Conservation (phyloP, 2,888 invertebrate genomes). For the Drosophila atroscutellata region DNA sequence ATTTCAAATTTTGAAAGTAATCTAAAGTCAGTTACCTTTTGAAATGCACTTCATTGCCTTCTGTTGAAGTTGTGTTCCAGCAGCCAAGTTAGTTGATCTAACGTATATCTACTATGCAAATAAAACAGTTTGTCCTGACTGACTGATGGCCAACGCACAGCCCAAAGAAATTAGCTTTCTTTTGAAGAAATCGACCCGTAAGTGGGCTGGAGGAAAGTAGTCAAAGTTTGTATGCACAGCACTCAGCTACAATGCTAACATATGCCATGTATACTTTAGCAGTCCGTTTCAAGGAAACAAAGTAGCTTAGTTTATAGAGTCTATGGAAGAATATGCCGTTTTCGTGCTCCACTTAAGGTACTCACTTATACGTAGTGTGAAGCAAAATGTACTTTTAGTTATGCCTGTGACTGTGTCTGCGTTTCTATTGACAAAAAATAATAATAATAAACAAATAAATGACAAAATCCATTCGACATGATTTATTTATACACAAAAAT, state of each 20-base stretch:
- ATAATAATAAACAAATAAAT: background rate
- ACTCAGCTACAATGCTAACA: background rate
- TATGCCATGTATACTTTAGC: background rate
- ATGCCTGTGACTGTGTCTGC: background rate
- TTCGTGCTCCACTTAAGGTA: background rate
- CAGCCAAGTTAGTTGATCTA: background rate
- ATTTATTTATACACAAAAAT: slow-evolving; percentile 63
- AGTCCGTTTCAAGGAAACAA: background rate
- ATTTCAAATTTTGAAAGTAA: background rate
- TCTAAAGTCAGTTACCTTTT: background rate
- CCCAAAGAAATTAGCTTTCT: background rate
- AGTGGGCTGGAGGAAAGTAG: background rate
- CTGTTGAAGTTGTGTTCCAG: background rate
- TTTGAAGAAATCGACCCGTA: background rate
- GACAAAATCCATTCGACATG: slow-evolving; percentile 3
- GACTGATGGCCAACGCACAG: background rate
- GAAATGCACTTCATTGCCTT: background rate
- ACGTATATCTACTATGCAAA: background rate
- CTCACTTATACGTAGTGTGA: slow-evolving; percentile 15
- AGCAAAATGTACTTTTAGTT: slow-evolving; percentile 2
- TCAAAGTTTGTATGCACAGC: background rate
- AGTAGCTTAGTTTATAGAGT: background rate
- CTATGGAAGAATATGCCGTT: background rate
- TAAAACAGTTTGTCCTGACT: background rate
- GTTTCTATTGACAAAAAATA: background rate